Evolutionary conservation across 2,888 invertebrate genomes (phyloP).

Genomic region (Lithodes maja): DNA sequence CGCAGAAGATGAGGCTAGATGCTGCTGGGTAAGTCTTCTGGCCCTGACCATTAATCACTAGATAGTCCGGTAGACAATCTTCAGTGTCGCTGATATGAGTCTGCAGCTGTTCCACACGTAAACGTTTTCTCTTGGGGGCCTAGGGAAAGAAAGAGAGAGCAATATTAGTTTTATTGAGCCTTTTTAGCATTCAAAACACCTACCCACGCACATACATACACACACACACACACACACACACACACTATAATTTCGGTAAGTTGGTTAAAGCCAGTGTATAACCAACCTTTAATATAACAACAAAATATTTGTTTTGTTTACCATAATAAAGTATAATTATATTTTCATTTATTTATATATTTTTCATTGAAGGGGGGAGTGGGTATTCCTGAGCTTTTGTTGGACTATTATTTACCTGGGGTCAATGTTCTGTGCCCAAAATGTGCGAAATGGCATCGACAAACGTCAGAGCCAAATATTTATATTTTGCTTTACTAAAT

Average conservation of each 20-base stretch:
- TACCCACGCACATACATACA: not conserved
- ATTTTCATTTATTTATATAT: too few species aligned
- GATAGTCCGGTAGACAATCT: slow-evolving; percentile 13
- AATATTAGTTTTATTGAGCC: not conserved
- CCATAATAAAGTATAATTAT: too few species aligned
- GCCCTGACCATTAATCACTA: slow-evolving; percentile 28
- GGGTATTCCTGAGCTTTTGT: too few species aligned
- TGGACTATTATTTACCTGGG: too few species aligned
- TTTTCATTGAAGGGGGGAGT: too few species aligned
- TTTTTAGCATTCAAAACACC: not conserved
- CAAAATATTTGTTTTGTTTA: too few species aligned
- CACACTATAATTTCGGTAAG: not conserved
- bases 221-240: not conserved
- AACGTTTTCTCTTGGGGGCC: slow-evolving; percentile 27
- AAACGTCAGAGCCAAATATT: too few species aligned
- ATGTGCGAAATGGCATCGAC: too few species aligned
- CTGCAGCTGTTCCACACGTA: slow-evolving; percentile 6
- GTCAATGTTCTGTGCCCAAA: too few species aligned
- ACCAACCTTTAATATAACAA: too few species aligned
- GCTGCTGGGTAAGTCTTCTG: slow-evolving; percentile 9
- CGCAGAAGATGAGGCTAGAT: slow-evolving; percentile 32
- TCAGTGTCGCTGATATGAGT: slow-evolving; percentile 8
- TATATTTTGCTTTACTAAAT: too few species aligned
- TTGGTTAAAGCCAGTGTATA: too few species aligned
- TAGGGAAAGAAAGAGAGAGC: not conserved